phyloP scores from a whole-genome alignment of 1,140 invertebrate species.

The Drosophila simulans region DNA sequence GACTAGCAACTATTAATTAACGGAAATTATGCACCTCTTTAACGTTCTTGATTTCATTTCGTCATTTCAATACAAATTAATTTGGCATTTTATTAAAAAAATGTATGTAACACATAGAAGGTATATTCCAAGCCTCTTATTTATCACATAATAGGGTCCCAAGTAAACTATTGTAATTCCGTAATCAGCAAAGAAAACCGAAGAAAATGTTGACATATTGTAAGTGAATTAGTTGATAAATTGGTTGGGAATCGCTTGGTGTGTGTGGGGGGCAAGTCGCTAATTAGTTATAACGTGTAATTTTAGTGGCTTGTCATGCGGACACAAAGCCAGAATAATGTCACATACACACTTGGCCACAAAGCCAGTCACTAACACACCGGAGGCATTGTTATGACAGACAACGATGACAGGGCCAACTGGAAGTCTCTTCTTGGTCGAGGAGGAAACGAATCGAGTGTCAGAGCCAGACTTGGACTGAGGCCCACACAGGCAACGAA shows the following conservation, averaged over 20 bases:
- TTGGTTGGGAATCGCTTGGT: background rate
- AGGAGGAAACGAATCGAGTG: slow-evolving; percentile 45
- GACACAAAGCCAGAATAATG: slow-evolving; percentile 48
- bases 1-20: too few species aligned
- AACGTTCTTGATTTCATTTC: too few species aligned
- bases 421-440: slow-evolving; percentile 23
- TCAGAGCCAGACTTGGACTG: slow-evolving; percentile 42
- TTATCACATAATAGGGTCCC: too few species aligned
- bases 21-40: background rate
- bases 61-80: too few species aligned
- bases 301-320: slow-evolving; percentile 65
- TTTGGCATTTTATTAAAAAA: too few species aligned
- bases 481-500: slow-evolving; percentile 35
- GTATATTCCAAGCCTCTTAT: too few species aligned
- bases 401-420: slow-evolving; percentile 57
- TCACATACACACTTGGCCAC: slow-evolving; percentile 27
- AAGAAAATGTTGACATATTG: slow-evolving; percentile 52
- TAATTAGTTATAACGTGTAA: slow-evolving; percentile 78
- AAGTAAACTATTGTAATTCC: background rate
- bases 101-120: too few species aligned
- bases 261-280: slow-evolving; percentile 34
- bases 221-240: slow-evolving; percentile 54
- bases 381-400: slow-evolving; percentile 55
- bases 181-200: slow-evolving; percentile 19
- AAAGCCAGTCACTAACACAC: slow-evolving; percentile 33